Percentiles rank a stretch among this genome's conserved stretches.
These are phyloP conservation scores for Ranitomeya imitator DNA, from an alignment of 2,113 vertebrate species.

Conservation along the genomic window DNA sequence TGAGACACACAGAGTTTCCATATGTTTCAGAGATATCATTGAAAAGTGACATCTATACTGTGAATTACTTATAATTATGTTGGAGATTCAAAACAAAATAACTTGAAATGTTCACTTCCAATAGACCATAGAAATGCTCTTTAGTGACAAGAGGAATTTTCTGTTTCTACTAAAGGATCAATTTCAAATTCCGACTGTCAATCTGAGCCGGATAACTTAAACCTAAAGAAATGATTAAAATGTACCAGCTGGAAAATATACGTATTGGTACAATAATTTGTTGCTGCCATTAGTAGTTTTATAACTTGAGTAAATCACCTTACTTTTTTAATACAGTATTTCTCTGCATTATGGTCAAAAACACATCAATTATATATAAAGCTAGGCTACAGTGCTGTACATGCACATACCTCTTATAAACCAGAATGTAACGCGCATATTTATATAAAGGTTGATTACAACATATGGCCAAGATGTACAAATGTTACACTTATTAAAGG, in stretches of 20 bases:
- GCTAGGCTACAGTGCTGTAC: background rate
- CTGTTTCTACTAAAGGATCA: background rate
- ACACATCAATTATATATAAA: background rate
- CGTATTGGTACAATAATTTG: background rate
- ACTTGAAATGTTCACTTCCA: background rate
- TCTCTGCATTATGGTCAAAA: background rate
- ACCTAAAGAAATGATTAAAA: background rate
- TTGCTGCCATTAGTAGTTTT: background rate
- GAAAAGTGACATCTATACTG: slow-evolving; percentile 10
- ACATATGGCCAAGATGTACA: no score
- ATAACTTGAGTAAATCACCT: background rate
- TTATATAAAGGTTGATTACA: background rate
- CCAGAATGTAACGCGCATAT: background rate
- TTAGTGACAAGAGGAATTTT: slow-evolving; percentile 1
- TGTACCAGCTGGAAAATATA: background rate
- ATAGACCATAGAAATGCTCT: background rate
- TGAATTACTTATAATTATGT: slow-evolving; percentile 19
- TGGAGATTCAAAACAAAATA: slow-evolving; percentile 15
- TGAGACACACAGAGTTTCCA: slow-evolving; percentile 26
- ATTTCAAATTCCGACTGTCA: slow-evolving; percentile 18
- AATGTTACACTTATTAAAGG: no score
- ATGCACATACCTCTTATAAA: background rate
- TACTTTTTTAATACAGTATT: background rate
- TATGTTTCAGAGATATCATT: background rate
- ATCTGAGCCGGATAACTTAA: background rate